These are phyloP conservation scores for Propithecus coquereli DNA, from an alignment of 2,113 vertebrate genomes.

Conservation along the genomic window DNA sequence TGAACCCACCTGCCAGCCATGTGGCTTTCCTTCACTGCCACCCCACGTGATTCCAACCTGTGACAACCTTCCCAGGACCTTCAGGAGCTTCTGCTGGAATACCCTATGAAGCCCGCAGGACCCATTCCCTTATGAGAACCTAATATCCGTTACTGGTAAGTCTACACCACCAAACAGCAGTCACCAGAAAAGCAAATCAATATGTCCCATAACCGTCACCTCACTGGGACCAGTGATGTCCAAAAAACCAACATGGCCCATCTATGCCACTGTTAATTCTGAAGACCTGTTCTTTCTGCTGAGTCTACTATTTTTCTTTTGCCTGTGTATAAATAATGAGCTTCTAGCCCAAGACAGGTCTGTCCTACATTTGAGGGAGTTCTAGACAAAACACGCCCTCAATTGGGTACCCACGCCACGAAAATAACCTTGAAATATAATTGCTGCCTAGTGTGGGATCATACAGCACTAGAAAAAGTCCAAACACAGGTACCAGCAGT, in stretches of 20 bases:
- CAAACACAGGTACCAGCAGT: background rate
- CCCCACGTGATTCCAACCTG: background rate
- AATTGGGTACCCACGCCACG: background rate
- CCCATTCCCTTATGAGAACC: background rate
- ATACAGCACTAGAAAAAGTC: background rate
- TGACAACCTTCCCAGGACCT: background rate
- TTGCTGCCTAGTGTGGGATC: background rate
- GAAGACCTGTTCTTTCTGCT: background rate
- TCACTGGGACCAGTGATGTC: fast-evolving
- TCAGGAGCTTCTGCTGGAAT: background rate
- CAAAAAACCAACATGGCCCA: background rate
- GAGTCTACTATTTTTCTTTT: background rate
- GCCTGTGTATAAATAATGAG: background rate
- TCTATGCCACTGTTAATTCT: background rate
- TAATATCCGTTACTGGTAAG: background rate
- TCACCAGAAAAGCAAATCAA: background rate
- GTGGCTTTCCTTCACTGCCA: too few species aligned
- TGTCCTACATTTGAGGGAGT: background rate
- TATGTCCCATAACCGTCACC: background rate
- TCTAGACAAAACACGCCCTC: slow-evolving; percentile 47
- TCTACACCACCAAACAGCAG: background rate
- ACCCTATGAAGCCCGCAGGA: fast-evolving
- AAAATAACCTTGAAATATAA: slow-evolving; percentile 1
- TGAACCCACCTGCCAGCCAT: background rate
- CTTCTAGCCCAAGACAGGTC: background rate